A percentile compares a stretch with the other conserved stretches of the same genome.
Evolutionary conservation across 2,888 invertebrate genomes (phyloP).

Genomic region (Eupithecia pulchellata): DNA sequence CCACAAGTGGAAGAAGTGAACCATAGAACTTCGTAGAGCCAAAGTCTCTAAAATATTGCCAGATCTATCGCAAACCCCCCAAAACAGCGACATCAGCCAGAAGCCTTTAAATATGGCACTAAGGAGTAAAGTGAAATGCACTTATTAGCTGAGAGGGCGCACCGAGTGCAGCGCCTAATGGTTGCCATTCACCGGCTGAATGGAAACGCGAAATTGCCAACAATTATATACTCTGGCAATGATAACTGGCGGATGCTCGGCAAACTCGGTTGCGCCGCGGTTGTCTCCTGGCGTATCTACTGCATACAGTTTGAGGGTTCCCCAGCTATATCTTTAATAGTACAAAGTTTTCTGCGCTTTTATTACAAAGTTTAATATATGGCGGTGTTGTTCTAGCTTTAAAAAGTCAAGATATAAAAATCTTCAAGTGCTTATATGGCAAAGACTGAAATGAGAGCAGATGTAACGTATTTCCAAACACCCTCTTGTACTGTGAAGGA

Average conservation of each 20-base stretch:
- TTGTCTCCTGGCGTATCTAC: conserved; percentile 28
- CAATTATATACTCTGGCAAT: conserved; percentile 84
- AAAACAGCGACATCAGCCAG: conserved; percentile 40
- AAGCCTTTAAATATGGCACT: conserved; percentile 75
- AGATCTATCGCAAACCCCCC: conserved; percentile 8
- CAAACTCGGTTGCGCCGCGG: conserved; percentile 64
- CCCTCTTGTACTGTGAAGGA: neutral
- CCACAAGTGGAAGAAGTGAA: too few species aligned
- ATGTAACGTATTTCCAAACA: too few species aligned
- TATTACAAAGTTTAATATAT: neutral
- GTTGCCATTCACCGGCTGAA: conserved; percentile 81
- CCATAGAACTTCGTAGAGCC: neutral
- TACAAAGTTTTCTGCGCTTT: neutral
- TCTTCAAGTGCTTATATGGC: too few species aligned
- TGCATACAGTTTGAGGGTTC: conserved; percentile 8
- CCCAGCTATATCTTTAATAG: neutral
- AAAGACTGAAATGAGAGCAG: too few species aligned
- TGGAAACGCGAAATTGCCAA: conserved; percentile 82
- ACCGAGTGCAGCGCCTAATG: conserved; percentile 78
- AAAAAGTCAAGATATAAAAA: too few species aligned
- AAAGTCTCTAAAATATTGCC: neutral
- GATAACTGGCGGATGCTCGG: conserved; percentile 81
- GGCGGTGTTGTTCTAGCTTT: neutral
- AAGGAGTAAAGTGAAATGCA: conserved; percentile 83
- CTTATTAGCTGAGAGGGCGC: conserved; percentile 82